These are phyloP conservation scores for Mayetiola destructor DNA, from an alignment of 2,888 invertebrate genomes.

Conservation along the genomic window DNA sequence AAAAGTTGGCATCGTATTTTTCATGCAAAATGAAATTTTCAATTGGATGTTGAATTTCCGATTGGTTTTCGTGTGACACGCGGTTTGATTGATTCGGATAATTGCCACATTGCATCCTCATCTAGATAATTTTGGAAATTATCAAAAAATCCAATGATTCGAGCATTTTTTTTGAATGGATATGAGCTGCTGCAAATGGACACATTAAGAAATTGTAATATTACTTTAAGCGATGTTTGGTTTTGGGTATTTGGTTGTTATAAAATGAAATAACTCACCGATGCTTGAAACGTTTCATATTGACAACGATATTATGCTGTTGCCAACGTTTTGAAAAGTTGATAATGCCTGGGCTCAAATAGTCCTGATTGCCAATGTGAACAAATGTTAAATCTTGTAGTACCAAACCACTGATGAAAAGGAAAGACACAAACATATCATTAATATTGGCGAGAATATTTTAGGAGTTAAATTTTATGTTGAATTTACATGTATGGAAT, in stretches of 20 bases:
- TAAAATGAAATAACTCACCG: conserved; percentile 47
- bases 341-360: conserved; percentile 69
- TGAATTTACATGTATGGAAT: conserved; percentile 92
- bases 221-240: neutral
- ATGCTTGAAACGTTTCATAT: conserved; percentile 94
- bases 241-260: neutral
- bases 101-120: conserved; percentile 98
- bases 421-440: conserved; percentile 12
- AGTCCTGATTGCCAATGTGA: conserved; percentile 91
- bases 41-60: neutral
- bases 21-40: neutral
- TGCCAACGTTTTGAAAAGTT: conserved; percentile 99
- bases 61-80: conserved; percentile 20
- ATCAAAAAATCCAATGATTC: conserved; percentile 88
- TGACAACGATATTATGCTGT: conserved; percentile 94
- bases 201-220: neutral
- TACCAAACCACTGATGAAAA: conserved; percentile 70
- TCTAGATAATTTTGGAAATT: conserved; percentile 90
- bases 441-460: neutral
- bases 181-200: conserved; percentile 53
- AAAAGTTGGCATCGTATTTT: too few relatives aligned
- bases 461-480: neutral
- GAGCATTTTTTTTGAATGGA: conserved; percentile 83
- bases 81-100: conserved; percentile 93
- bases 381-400: conserved; percentile 98